Evolutionary conservation across 2,888 invertebrate genomes (phyloP), one percentile per base, ranked within the genome.

Genomic region (Macropis europaea): DNA sequence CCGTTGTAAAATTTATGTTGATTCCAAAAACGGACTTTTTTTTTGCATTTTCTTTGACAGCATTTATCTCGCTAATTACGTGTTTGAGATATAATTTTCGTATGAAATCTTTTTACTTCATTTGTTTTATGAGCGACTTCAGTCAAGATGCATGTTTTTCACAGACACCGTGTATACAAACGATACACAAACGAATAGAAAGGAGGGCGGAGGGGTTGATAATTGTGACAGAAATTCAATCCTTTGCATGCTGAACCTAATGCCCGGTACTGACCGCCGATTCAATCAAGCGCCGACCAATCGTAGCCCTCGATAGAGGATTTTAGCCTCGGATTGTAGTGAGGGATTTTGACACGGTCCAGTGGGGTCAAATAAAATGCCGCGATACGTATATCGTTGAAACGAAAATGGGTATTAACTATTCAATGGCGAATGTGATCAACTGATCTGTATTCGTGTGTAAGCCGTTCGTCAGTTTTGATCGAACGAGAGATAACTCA

Each of bases 221-320:
- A 85, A 86, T 86, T 83, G 85, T 82, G 82, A 85, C 81, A 80
- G 79, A 82, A 78, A 79, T 82, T 81, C 70, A 77, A 85, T 84
- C 85, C 82, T 84, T 82, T 82, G 82, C 78, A 82, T 76, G 80
- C 69, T 62, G 76, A 74, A 83, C 79, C 81, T 84, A 84, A 86
- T 85, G 79, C 86, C 83, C 71, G 59, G 34, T 70, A 71, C 73
- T 79, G 84, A 83, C 84, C 85, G 82, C 80, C 82, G 81, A 85
- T 83, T 85, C 85, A 85, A 85, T 86, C 84, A 84, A 83, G 79
- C 69, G 57, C 77, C 81, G 76, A 77, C 84, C 83, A 84, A 83
- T 83, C 71, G 79, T 56, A 62, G 70, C 66, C 64, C 71, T 70
- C 76, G 75, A 70, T 74, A 70, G 64, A 50, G 80, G 78, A 82